Percentiles rank a stretch among this genome's conserved stretches.
phyloP scores from a whole-genome alignment of 2,888 invertebrate species.

The Nasonovia ribisnigri region DNA sequence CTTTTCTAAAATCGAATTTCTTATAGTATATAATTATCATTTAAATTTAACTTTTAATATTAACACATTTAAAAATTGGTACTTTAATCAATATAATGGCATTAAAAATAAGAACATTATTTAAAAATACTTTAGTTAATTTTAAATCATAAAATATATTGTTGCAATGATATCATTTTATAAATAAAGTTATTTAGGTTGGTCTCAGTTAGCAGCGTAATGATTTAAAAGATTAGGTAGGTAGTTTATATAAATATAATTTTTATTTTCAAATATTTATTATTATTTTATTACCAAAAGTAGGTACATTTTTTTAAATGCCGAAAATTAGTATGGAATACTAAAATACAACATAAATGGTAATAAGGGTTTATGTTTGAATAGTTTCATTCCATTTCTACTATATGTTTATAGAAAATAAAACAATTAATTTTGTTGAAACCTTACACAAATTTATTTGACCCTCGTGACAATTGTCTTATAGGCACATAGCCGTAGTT shows the following conservation, averaged over 20 bases:
- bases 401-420: conserved; percentile 1
- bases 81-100: background rate
- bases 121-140: background rate
- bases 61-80: background rate
- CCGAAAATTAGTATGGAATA: background rate
- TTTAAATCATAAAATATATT: background rate
- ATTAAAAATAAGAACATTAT: background rate
- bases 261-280: background rate
- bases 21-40: background rate
- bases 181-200: background rate
- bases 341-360: background rate
- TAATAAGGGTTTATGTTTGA: background rate
- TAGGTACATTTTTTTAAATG: background rate
- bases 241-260: background rate
- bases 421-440: conserved; percentile 48
- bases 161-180: too few species aligned
- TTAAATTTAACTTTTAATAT: background rate
- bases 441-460: conserved; percentile 24
- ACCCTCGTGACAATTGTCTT: background rate
- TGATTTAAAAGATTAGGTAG: background rate
- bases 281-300: background rate
- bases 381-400: background rate
- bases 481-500: background rate
- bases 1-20: background rate
- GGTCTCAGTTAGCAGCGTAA: background rate